Evolutionary conservation across 2,797 vertebrate species (phyloP), one percentile per base, ranked within the genome.

Genomic region (Platyrinchus mystaceus): DNA sequence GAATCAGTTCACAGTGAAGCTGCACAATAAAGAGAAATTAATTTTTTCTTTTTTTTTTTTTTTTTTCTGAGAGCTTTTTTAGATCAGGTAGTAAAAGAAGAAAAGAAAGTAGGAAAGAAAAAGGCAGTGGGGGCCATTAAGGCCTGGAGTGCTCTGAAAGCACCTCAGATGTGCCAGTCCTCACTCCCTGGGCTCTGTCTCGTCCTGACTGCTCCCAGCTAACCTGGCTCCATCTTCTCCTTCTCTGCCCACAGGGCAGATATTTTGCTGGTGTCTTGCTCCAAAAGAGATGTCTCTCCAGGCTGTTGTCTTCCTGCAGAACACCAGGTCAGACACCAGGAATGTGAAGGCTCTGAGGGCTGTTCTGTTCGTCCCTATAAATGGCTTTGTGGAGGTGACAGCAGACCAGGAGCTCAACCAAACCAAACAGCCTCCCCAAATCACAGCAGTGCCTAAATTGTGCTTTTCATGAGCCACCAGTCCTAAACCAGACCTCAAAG

Each of bases 361-460:
- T 56, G 8, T 7, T 15, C 50, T 36, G 27, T 3, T 12, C 10
- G 1, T n/a, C n/a, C 64, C 41, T 19, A 1, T 0, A 1, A 2
- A 32, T 5, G 34, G 36, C 30, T 37, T 6, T 22, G 78, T 8
- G 80, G 37, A 37, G 70, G 2, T 9, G 60, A 7, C 26, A 20
- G 52, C 2, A 5, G 24, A 7, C 2, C 13, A 84, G 78, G 36
- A 70, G 71, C 60, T 50, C 12, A 0, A 6, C 0, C 27, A 4
- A 13, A 39, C 11, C 56, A 1, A 34, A 41, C 43, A 22, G 71
- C 67, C 41, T 60, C 56, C 13, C 68, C 28, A n/a, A 32, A 14
- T 3, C 60, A 12, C 0, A 59, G 43, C 3, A 6, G 21, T 1
- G 3, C 44, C 58, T 14, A 20, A n/a, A 1, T 3, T 10, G 55